Evolutionary conservation across 2,113 vertebrate genomes (phyloP).

Genomic region (Saccopteryx bilineata): DNA sequence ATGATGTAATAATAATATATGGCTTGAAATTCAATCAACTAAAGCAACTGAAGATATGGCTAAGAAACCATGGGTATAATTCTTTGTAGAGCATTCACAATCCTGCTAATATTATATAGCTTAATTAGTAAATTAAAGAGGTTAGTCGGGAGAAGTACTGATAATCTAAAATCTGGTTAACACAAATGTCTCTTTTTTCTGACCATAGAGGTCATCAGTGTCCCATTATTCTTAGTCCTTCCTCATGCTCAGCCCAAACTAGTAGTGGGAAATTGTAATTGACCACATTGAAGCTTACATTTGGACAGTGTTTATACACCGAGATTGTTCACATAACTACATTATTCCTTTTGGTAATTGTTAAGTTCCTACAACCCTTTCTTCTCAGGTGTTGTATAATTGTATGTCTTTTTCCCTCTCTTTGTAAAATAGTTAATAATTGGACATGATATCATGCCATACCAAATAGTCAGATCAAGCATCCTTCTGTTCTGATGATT

Average conservation of each 20-base stretch:
- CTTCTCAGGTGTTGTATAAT: neutral
- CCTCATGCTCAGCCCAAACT: neutral
- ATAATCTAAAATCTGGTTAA: neutral
- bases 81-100: neutral
- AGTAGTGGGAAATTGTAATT: neutral
- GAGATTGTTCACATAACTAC: neutral
- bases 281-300: neutral
- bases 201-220: neutral
- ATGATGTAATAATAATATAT: neutral
- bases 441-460: neutral
- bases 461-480: neutral
- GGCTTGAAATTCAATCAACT: neutral
- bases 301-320: neutral
- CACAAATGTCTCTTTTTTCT: constrained; percentile 32
- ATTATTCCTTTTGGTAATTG: constrained; percentile 9
- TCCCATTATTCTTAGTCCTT: neutral
- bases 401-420: neutral
- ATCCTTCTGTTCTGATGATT: neutral
- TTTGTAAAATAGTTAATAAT: neutral
- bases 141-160: neutral
- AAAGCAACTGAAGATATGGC: neutral
- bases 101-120: neutral
- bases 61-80: neutral
- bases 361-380: neutral
- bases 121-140: constrained; percentile 30